Base-by-base conservation (phyloP, 2,888 invertebrate genomes). In the Amaurobius ferox region DNA sequence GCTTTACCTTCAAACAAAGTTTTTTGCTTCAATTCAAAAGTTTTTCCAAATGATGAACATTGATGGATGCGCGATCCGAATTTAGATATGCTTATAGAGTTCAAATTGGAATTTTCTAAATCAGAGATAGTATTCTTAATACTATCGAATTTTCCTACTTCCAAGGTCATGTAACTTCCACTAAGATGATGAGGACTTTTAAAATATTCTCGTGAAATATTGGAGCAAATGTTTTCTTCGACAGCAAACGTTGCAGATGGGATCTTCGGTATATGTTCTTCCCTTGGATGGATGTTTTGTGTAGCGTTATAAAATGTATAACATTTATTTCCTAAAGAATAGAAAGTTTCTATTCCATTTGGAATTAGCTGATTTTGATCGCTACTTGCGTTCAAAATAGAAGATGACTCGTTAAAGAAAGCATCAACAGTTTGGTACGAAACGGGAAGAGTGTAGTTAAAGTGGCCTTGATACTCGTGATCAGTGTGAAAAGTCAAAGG, bases 101-200 rank as follows among this genome's bases (percentile, higher is more conserved):
- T 23, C 5, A 23, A 5, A 55, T 55, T 16, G 1, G 55, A 23
- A 1, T 1, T 55, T 23, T 55, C 23, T 23, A n/a, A 55, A 23
- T 16, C 55, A 3, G 19, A 11, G 0, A 11, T 3, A 23, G 55
- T 6, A 16, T 11, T 55, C 1, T 55, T 3, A 23, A 55, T 55
- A 11, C 23, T 55, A 1, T 55, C 55, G 23, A 23, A 5, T 55
- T 55, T 55, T 1, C 6, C 3, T 5, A 68, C 61, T 68, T 73
- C 72, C 16, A 61, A 35, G 1, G 74, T 81, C 39, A 81, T 68
- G 26, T 35, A 74, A 61, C 80, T 74, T 19, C 80, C 80, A 32
- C 74, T 81, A 9, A 81, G 62, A 32, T 81, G 80, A 62, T 81
- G 74, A 62, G 80, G 73, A 44, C 68, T 81, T 29, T 32, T 74